Conservation (phyloP, 2,888 invertebrate species). For the Cosmopolites sordidus region DNA sequence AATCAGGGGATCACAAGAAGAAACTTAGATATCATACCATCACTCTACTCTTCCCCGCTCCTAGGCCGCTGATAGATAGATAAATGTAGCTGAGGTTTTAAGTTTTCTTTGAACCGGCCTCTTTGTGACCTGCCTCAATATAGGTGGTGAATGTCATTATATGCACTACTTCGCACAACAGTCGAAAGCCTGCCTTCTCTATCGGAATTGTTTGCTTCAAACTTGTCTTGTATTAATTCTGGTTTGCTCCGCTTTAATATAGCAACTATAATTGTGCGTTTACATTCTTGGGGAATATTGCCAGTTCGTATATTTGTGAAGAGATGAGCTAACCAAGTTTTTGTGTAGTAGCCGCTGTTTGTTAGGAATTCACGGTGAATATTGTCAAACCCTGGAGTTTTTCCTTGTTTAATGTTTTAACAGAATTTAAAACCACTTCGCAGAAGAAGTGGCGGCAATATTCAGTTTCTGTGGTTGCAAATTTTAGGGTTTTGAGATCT, state of each 20-base stretch:
- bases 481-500: slow-evolving; percentile 11
- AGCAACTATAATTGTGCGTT: background rate
- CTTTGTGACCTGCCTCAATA: too few relatives aligned
- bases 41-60: too few relatives aligned
- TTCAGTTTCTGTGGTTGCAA: background rate
- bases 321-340: background rate
- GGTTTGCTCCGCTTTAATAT: background rate
- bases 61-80: too few relatives aligned
- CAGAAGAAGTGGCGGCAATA: background rate
- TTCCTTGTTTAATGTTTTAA: background rate
- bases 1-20: too few relatives aligned
- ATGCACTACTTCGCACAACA: too few relatives aligned
- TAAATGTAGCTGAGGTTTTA: too few relatives aligned
- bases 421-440: background rate
- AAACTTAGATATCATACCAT: too few relatives aligned
- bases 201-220: too few relatives aligned
- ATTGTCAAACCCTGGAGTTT: background rate
- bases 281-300: background rate
- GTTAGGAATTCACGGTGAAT: background rate
- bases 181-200: too few relatives aligned
- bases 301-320: background rate
- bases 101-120: too few relatives aligned
- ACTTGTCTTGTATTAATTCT: too few relatives aligned
- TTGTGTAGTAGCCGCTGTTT: background rate
- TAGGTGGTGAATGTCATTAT: too few relatives aligned